Base-by-base conservation (phyloP, 1,140 invertebrate genomes). In the Latrodectus geometricus region DNA sequence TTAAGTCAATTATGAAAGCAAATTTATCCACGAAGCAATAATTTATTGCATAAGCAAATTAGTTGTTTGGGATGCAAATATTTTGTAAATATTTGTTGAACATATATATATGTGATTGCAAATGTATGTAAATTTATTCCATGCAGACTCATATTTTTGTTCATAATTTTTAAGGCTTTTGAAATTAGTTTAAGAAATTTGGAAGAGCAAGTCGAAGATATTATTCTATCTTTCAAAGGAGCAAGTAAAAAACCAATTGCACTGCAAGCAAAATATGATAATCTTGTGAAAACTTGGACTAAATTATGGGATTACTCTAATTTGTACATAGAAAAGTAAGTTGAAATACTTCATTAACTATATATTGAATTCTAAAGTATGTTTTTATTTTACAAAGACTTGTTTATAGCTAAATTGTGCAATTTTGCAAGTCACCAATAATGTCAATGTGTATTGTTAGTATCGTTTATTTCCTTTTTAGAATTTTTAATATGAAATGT, bases 241-340 rank as follows among this genome's bases (percentile, higher is more conserved):
- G 70, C 91, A n/a, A 89, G 89, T 21, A 89, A 91, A 66, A 97
- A 97, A 91, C 97, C 96, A 3, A 96, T 96, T 0, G 94, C 95
- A 61, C 94, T 98, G 91, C 97, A 98, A 91, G 95, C 96, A 90
- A 96, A 95, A 89, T 93, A 90, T 97, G 76, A 98, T 90, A 95
- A 95, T 88, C 93, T 98, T 0, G 94, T 96, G 89, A 94, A 95
- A 88, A 96, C 97, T 89, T 99, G 97, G 97, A 97, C 97, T 90
- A 94, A 95, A 88, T 92, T 98, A 87, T 96, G 96, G 94, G 95
- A 95, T 80, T 92, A 95, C 78, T 96, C 95, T 70, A 94, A 95
- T 90, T 91, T 97, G 21, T 98, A 97, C 89, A 95, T 97, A 49
- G 96, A 98, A 90, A 94, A 93, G 91, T 93, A 90, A 89, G 66